A percentile compares a stretch with the other conserved stretches of the same genome.
Conservation (phyloP, 2,797 vertebrate species). For the Eurystomus glaucurus region DNA sequence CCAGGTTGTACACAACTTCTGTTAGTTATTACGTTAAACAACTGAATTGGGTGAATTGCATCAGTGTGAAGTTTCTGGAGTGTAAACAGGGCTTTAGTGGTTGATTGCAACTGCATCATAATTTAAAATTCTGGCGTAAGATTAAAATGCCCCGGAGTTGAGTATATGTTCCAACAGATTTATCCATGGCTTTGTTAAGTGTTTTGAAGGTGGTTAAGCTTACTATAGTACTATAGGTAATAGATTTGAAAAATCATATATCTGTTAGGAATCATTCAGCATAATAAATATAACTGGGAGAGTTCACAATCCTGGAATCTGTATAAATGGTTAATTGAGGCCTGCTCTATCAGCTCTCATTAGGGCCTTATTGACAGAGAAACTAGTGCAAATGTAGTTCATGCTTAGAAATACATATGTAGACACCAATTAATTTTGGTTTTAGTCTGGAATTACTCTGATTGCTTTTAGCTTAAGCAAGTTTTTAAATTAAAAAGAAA, state of each 20-base stretch:
- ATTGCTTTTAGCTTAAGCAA: background rate
- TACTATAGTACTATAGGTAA: background rate
- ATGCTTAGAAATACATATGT: background rate
- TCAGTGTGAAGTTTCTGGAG: background rate
- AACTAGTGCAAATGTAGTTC: background rate
- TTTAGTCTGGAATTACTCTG: background rate
- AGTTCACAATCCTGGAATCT: background rate
- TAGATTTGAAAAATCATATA: background rate
- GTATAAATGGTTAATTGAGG: background rate
- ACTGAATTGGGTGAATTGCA: conserved; percentile 22
- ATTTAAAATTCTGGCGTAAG: conserved; percentile 35
- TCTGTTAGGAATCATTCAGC: background rate
- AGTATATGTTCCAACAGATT: background rate
- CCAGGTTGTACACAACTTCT: conserved; percentile 12
- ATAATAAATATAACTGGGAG: background rate
- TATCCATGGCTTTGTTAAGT: background rate
- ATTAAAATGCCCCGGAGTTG: conserved; percentile 24
- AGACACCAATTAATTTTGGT: background rate
- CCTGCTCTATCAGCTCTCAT: background rate
- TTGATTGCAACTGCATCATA: background rate
- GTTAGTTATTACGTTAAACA: conserved; percentile 16
- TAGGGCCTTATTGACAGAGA: background rate
- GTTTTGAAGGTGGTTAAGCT: background rate
- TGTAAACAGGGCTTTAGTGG: conserved; percentile 40
- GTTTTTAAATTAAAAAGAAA: background rate